Conservation (phyloP, 2,888 invertebrate genomes). For the Fragum sueziense region DNA sequence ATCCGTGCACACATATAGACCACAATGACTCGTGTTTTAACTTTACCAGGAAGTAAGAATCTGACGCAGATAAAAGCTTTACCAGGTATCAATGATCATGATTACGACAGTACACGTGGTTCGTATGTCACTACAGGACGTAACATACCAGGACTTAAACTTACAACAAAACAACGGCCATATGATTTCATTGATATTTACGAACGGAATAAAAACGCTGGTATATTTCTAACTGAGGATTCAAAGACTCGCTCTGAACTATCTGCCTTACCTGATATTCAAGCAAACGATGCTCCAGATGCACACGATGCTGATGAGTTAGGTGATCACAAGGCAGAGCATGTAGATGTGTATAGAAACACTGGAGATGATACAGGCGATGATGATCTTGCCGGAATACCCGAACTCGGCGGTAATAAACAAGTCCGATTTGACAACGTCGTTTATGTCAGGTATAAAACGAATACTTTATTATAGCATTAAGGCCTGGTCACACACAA, state of each 20-base stretch:
- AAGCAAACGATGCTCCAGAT: neutral
- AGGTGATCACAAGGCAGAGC: neutral
- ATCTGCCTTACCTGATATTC: neutral
- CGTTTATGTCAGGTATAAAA: slow-evolving; percentile 1
- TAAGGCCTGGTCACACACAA: no score
- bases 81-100: neutral
- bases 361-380: neutral
- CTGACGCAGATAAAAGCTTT: slow-evolving; percentile 1
- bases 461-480: no score
- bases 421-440: slow-evolving; percentile 9
- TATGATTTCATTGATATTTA: neutral
- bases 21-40: neutral
- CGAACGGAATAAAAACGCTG: neutral
- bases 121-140: neutral
- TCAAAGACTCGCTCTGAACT: neutral
- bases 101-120: neutral
- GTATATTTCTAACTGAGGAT: neutral
- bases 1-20: neutral
- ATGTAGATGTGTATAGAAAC: no score
- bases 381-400: neutral
- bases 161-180: neutral
- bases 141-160: neutral
- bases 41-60: neutral
- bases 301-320: neutral
- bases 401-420: neutral